Evolutionary conservation across 2,888 invertebrate genomes (phyloP).

Genomic region (Phorcus lineatus): DNA sequence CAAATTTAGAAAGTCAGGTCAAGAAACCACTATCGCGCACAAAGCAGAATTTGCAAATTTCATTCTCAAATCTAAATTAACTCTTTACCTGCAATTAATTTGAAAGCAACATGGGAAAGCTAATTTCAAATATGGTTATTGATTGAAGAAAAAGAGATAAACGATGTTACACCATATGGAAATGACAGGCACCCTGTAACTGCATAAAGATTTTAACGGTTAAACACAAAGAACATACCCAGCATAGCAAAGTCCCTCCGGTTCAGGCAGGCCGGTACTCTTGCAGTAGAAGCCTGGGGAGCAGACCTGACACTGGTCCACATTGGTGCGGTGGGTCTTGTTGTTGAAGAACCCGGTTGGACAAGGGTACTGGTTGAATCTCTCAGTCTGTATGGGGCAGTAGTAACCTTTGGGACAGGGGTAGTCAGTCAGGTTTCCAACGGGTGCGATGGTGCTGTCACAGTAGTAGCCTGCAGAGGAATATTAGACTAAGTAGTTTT

Average conservation of each 20-base stretch:
- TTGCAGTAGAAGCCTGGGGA: conserved; percentile 71
- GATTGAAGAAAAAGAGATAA: too few relatives aligned
- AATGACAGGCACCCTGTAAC: too few relatives aligned
- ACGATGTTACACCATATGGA: too few relatives aligned
- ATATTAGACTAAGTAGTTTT: neutral
- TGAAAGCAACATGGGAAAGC: too few relatives aligned
- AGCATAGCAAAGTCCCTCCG: conserved; percentile 69
- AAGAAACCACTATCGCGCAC: too few relatives aligned
- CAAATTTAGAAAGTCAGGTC: too few relatives aligned
- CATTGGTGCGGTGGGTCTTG: conserved; percentile 50
- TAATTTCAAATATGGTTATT: too few relatives aligned
- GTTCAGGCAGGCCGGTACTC: conserved; percentile 63
- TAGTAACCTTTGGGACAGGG: conserved; percentile 66
- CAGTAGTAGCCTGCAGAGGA: conserved; percentile 63
- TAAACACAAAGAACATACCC: conserved; percentile 59
- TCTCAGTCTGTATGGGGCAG: conserved; percentile 60
- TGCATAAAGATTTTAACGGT: too few relatives aligned
- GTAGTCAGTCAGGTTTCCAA: conserved; percentile 57
- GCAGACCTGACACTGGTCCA: conserved; percentile 67
- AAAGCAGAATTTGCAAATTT: too few relatives aligned
- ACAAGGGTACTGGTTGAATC: conserved; percentile 65
- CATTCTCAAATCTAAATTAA: too few relatives aligned
- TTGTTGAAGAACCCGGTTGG: conserved; percentile 71
- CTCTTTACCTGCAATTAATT: too few relatives aligned
- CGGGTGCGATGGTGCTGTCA: conserved; percentile 59